Evolutionary conservation across 2,888 invertebrate species (phyloP).

Genomic region (Lasioglossum calceatum): DNA sequence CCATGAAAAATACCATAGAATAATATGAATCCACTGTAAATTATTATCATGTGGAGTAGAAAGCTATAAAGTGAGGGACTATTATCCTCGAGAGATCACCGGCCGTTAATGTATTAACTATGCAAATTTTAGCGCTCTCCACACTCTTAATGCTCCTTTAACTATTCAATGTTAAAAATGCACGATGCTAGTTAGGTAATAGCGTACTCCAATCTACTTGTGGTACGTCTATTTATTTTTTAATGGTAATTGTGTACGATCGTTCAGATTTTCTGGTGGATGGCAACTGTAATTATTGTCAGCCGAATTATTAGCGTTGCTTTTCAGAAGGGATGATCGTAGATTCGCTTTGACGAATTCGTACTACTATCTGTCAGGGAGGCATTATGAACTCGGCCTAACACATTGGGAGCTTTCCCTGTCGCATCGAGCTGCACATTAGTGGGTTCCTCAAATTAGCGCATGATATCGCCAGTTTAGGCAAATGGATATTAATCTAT

Average conservation of each 20-base stretch:
- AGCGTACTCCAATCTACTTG: no score
- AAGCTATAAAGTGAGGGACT: no score
- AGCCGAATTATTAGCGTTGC: neutral
- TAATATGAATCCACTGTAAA: no score
- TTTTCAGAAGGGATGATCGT: neutral
- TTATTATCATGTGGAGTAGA: no score
- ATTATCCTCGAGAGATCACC: no score
- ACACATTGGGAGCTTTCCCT: neutral
- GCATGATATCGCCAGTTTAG: neutral
- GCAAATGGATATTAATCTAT: neutral
- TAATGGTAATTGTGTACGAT: neutral
- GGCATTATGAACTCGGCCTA: neutral
- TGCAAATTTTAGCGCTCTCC: no score
- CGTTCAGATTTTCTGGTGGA: neutral
- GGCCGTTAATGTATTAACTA: no score
- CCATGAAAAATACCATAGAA: no score
- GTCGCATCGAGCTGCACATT: neutral
- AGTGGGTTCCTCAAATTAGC: neutral
- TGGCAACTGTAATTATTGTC: neutral
- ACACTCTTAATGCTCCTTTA: no score
- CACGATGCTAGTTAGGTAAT: no score
- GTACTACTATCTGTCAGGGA: neutral
- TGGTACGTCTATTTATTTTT: neutral
- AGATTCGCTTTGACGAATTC: neutral
- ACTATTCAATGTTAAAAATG: no score